These are phyloP conservation scores for Lepus townsendii DNA, from an alignment of 2,797 vertebrate genomes.

Conservation along the genomic window DNA sequence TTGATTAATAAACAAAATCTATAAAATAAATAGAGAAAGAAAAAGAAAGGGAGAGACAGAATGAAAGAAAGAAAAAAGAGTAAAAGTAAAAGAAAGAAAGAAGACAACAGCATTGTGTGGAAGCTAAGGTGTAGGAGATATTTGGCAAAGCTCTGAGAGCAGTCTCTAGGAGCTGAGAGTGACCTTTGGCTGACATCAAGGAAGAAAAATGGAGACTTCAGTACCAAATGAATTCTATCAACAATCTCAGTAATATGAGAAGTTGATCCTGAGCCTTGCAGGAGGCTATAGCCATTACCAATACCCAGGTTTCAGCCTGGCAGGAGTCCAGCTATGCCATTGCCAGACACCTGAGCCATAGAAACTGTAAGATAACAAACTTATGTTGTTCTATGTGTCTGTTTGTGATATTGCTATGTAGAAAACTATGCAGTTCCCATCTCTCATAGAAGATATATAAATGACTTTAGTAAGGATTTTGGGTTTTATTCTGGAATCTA, in stretches of 20 bases:
- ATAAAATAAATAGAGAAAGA: conserved; percentile 5
- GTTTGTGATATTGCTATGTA: neutral
- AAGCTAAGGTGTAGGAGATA: too few relatives aligned
- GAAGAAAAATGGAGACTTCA: neutral
- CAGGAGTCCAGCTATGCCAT: neutral
- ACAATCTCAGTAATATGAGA: neutral
- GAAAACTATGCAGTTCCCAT: neutral
- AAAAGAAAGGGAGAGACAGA: too few relatives aligned
- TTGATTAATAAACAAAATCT: conserved; percentile 56
- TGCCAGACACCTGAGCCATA: neutral
- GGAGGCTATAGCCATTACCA: neutral
- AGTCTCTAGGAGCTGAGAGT: neutral
- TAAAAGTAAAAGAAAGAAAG: neutral
- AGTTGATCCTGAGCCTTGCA: neutral
- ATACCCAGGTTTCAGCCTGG: neutral
- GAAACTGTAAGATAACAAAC: too few relatives aligned
- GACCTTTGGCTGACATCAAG: neutral
- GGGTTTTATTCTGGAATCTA: neutral
- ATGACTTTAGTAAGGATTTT: neutral
- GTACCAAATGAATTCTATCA: neutral
- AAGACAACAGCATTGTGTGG: neutral
- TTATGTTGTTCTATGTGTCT: neutral
- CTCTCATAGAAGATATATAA: neutral
- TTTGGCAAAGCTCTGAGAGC: neutral
- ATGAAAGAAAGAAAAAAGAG: too few relatives aligned